Conservation (phyloP, 1,140 invertebrate genomes). For the Ceratitis capitata region DNA sequence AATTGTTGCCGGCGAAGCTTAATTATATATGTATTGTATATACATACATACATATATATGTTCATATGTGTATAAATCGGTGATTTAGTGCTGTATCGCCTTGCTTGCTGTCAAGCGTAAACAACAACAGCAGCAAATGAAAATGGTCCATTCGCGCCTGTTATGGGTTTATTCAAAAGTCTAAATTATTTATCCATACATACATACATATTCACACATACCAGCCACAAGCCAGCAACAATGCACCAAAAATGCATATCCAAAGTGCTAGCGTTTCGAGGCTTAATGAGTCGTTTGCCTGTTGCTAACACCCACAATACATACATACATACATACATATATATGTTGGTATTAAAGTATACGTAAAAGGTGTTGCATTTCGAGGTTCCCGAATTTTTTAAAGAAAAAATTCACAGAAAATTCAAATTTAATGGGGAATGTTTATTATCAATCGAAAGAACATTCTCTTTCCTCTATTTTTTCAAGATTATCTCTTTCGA, state of each 20-base stretch:
- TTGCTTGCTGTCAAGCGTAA: constrained; percentile 10
- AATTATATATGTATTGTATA: not conserved
- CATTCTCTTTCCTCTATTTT: too few species aligned
- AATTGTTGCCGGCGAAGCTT: not conserved
- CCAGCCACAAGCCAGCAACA: not conserved
- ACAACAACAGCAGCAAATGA: not conserved
- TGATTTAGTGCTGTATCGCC: constrained; percentile 23
- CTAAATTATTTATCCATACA: not conserved
- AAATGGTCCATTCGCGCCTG: not conserved
- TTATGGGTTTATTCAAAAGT: constrained; percentile 11
- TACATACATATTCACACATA: not conserved
- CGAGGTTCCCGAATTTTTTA: too few species aligned
- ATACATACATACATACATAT: not conserved
- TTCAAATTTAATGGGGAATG: too few species aligned
- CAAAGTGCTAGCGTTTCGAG: not conserved
- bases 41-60: not conserved
- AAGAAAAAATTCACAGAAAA: too few species aligned
- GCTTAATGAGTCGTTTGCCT: not conserved
- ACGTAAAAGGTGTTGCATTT: too few species aligned
- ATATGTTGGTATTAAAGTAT: not conserved
- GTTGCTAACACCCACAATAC: not conserved
- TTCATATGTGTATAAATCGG: not conserved
- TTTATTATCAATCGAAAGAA: too few species aligned
- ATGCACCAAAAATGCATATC: not conserved
- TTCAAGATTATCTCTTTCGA: too few species aligned